Percentiles rank a stretch among this genome's conserved stretches.
These are phyloP conservation scores for Gymnosoma rotundatum DNA, from an alignment of 2,888 invertebrate genomes.

Conservation along the genomic window DNA sequence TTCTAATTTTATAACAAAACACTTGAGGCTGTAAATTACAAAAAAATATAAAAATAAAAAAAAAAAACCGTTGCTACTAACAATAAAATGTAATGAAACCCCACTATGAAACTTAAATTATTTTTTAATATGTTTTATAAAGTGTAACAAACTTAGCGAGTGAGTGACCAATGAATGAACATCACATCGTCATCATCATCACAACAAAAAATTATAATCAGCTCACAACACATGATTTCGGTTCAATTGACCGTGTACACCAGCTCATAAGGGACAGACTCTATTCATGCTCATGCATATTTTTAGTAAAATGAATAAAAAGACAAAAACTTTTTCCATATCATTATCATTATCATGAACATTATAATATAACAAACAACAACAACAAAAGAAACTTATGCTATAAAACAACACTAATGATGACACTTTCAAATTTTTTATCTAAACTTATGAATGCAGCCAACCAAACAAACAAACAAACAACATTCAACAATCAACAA, in stretches of 20 bases:
- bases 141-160: slow-evolving; percentile 40
- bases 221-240: slow-evolving; percentile 67
- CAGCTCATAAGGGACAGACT: slow-evolving; percentile 14
- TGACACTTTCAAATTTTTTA: slow-evolving; percentile 69
- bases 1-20: background rate
- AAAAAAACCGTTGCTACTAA: background rate
- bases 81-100: slow-evolving; percentile 15
- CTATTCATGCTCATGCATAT: slow-evolving; percentile 9
- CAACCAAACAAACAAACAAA: slow-evolving; percentile 5
- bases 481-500: background rate
- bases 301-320: background rate
- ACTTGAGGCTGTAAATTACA: slow-evolving; percentile 2
- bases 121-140: slow-evolving; percentile 26
- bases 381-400: slow-evolving; percentile 8
- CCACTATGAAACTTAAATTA: background rate
- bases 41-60: too few relatives aligned
- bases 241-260: slow-evolving; percentile 59
- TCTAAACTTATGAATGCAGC: slow-evolving; percentile 40
- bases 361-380: slow-evolving; percentile 35
- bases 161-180: slow-evolving; percentile 50
- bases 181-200: slow-evolving; percentile 29
- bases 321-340: slow-evolving; percentile 41
- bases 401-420: slow-evolving; percentile 64
- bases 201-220: slow-evolving; percentile 53
- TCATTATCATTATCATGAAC: slow-evolving; percentile 61